Evolutionary conservation across 1,140 invertebrate genomes (phyloP), one percentile per base, ranked within the genome.

Genomic region (Drosophila baimaii): DNA sequence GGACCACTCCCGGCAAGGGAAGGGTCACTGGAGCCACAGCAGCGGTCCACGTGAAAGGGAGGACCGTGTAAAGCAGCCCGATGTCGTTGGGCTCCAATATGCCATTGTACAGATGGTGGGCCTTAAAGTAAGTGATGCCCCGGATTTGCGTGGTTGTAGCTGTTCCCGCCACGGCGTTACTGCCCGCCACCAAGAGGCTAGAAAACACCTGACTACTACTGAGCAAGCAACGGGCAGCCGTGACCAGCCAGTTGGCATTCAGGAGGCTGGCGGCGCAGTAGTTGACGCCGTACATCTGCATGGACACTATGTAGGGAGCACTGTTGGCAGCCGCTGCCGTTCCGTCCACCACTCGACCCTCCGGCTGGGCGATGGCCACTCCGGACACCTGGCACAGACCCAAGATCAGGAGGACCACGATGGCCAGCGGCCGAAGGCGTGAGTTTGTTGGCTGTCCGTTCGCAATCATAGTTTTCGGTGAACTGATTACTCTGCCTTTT

Each of bases 181-280:
- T 90, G 8, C 91, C 91, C 2, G 91, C 91, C 2, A 91, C 74
- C 7, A 92, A 19, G 1, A 58, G 76, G 29, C 81, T 91, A 2
- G 59, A 77, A 5, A 83, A 58, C 0, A 91, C 91, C 47, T 91
- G 82, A 0, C 74, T 68, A 1, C 77, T 71, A n/a, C 80, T 90
- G n/a, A 61, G 68, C 15, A 92, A 43, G 39, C 91, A 92, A 66
- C 92, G 91, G 2, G 90, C 91, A 0, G 91, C 91, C 0, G 93
- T 94, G 0, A 95, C 15, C 37, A 95, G 56, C 93, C 93, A 95
- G 47, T 92, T 58, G 10, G 75, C 59, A 41, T 91, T 92, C 5
- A 95, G 51, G 17, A 95, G 93, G 15, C 93, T 92, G 13, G 92
- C 94, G 33, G 93, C 93, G 77, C 95, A 95, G 61, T 94, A 92